Evolutionary conservation across 2,888 invertebrate genomes (phyloP).

Genomic region (Tenthredo mesomela): DNA sequence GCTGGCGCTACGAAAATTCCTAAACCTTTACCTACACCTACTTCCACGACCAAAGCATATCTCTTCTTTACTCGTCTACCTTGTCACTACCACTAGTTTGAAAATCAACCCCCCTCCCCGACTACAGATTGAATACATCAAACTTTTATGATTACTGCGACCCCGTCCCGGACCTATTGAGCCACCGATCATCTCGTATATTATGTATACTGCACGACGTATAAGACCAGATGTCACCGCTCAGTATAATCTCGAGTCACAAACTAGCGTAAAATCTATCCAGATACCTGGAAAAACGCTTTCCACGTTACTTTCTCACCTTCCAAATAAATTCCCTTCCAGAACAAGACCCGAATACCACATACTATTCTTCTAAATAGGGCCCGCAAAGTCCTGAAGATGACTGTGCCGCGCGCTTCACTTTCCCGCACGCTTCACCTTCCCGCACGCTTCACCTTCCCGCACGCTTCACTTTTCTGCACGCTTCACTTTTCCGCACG

Average conservation of each 20-base stretch:
- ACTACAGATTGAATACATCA: slow-evolving; percentile 37
- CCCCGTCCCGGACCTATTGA: neutral
- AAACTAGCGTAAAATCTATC: slow-evolving; percentile 19
- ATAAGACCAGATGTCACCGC: slow-evolving; percentile 24
- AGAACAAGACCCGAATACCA: neutral
- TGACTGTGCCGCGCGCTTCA: too few species aligned
- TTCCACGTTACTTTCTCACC: neutral
- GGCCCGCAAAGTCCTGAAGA: too few species aligned
- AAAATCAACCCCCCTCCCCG: neutral
- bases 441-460: too few species aligned
- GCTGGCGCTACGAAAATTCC: neutral
- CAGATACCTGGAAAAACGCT: neutral
- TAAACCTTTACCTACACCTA: neutral
- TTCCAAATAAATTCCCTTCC: neutral
- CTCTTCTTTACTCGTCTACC: neutral
- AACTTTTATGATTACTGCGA: slow-evolving; percentile 36
- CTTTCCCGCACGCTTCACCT: too few species aligned
- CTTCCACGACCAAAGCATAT: neutral
- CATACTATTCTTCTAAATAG: too few species aligned
- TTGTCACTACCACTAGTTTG: neutral
- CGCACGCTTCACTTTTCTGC: too few species aligned
- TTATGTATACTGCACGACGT: slow-evolving; percentile 18
- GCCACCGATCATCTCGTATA: slow-evolving; percentile 30
- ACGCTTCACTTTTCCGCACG: too few species aligned
- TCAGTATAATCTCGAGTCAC: slow-evolving; percentile 13